phyloP scores from a whole-genome alignment of 2,797 vertebrate species.

The Mormyrops boulengeri region DNA sequence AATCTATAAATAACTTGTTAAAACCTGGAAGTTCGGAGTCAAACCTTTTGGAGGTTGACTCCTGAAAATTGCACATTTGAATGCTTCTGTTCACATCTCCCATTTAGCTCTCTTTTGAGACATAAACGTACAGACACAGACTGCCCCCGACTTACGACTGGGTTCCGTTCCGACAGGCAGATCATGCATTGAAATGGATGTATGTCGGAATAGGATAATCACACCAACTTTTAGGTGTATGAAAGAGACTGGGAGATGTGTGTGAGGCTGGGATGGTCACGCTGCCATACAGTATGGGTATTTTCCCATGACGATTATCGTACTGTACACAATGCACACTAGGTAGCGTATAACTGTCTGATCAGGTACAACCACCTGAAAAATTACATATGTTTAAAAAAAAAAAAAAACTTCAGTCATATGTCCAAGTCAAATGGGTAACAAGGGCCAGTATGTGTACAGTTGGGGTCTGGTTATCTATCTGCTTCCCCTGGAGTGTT shows the following conservation, averaged over 20 bases:
- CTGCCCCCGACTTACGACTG: background rate
- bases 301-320: background rate
- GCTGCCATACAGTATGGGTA: background rate
- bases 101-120: background rate
- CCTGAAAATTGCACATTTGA: background rate
- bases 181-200: background rate
- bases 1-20: background rate
- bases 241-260: background rate
- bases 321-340: background rate
- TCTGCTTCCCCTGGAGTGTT: background rate
- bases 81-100: background rate
- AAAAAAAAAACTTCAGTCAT: background rate
- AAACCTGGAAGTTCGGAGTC: background rate
- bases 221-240: background rate
- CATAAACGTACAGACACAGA: background rate
- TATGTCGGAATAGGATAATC: background rate
- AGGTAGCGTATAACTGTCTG: background rate
- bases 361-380: background rate
- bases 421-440: background rate
- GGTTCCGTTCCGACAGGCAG: background rate
- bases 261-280: background rate
- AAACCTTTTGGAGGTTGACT: background rate
- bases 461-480: background rate
- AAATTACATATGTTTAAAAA: background rate
- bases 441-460: background rate